A percentile compares a stretch with the other conserved stretches of the same genome.
Evolutionary conservation across 2,113 vertebrate species (phyloP).

Genomic region (Hemichromis elongatus): DNA sequence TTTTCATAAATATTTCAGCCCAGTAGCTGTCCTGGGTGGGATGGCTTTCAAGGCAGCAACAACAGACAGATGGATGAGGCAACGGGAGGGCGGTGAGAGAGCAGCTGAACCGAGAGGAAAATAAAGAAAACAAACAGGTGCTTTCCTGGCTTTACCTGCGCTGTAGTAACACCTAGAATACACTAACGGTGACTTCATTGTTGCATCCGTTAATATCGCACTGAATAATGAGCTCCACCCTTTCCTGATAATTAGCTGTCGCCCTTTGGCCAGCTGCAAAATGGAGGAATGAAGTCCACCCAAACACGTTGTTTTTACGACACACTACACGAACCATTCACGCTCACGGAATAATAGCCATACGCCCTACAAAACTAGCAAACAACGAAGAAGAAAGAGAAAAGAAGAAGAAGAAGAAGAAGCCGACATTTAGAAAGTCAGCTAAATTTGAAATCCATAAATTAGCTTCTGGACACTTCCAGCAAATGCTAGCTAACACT

Average conservation of each 20-base stretch:
- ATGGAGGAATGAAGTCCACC: slow-evolving; percentile 6
- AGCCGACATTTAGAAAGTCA: not conserved
- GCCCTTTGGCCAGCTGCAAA: slow-evolving; percentile 8
- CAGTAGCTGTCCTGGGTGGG: not conserved
- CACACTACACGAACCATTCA: not conserved
- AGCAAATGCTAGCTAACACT: not conserved
- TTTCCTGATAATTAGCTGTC: not conserved
- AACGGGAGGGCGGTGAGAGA: slow-evolving; percentile 8
- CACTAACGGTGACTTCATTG: not conserved
- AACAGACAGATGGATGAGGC: slow-evolving; percentile 28
- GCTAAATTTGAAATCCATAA: not conserved
- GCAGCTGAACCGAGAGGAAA: not conserved
- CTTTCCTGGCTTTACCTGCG: not conserved
- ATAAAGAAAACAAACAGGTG: not conserved
- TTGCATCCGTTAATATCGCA: not conserved
- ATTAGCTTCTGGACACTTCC: not conserved
- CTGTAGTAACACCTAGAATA: not conserved
- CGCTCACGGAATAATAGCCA: not conserved
- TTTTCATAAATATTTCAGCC: slow-evolving; percentile 34
- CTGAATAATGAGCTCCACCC: not conserved
- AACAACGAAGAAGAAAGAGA: not conserved
- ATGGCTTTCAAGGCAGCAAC: slow-evolving; percentile 5
- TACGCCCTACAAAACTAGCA: not conserved
- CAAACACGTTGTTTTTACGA: not conserved
- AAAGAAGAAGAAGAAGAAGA: accelerated